phyloP scores from a whole-genome alignment of 2,113 vertebrate species.

The Atherinomorus stipes region DNA sequence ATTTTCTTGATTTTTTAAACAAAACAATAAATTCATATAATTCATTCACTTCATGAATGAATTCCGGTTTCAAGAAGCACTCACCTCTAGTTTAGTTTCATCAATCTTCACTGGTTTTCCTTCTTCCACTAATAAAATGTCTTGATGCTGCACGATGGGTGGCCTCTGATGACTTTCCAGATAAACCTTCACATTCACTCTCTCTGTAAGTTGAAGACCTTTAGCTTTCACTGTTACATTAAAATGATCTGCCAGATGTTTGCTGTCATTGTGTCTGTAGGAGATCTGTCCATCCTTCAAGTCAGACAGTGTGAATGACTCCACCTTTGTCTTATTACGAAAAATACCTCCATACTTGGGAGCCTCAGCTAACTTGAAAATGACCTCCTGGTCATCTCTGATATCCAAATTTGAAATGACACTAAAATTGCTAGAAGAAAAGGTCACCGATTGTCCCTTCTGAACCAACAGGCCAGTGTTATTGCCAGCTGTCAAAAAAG shows the following conservation, averaged over 20 bases:
- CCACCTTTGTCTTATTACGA: constrained; percentile 59
- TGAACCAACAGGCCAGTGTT: constrained; percentile 89
- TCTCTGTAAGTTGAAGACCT: constrained; percentile 70
- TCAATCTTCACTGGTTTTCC: constrained; percentile 88
- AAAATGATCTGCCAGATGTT: constrained; percentile 84
- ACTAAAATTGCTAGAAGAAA: constrained; percentile 86
- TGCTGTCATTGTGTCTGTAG: constrained; percentile 86
- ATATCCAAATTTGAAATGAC: constrained; percentile 89
- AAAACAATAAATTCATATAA: no score
- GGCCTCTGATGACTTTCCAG: constrained; percentile 86
- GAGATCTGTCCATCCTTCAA: constrained; percentile 81
- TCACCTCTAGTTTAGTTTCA: constrained; percentile 86
- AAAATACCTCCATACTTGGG: constrained; percentile 86
- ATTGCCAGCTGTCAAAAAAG: constrained; percentile 84
- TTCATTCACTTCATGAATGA: no score
- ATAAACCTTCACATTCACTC: constrained; percentile 82
- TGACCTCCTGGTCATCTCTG: constrained; percentile 82
- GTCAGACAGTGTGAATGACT: constrained; percentile 86
- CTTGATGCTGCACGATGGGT: constrained; percentile 79
- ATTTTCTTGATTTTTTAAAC: no score
- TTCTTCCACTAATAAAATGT: constrained; percentile 88
- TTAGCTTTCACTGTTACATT: constrained; percentile 84
- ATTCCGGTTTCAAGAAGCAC: constrained; percentile 18
- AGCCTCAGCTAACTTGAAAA: constrained; percentile 74
- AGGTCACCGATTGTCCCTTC: constrained; percentile 81